Evolutionary conservation across 2,113 vertebrate genomes (phyloP), one percentile per base, ranked within the genome.

Genomic region (Gobiocypris rarus): DNA sequence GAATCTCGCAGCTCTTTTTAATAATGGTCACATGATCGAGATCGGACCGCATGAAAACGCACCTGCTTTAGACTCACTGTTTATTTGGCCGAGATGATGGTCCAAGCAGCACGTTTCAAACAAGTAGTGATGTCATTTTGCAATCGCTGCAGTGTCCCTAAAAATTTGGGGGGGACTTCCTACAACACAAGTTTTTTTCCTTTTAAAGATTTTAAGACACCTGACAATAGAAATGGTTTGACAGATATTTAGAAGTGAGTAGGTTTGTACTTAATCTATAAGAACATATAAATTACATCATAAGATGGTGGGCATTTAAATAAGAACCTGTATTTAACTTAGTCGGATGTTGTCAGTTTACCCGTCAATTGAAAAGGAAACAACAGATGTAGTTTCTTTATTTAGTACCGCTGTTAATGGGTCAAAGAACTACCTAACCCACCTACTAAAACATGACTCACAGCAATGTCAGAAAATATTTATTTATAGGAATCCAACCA

Each of bases 331-430:
- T 52, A 52, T 31, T 71, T 26, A 74, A 48, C 71, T 50, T 45
- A 11, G 26, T 54, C 10, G 71, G 43, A 54, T 75, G 48, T 31
- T 75, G 48, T 75, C 48, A 75, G 48, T 75, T 75, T 54, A 75
- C 24, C 24, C 15, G 15, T 75, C 34, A 73, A 7, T 13, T 45
- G 22, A 45, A 34, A 31, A 67, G 15, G 63, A 67, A 38, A 67
- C 63, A 67, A 41, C 67, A 41, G 67, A 70, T 69, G 65, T 38
- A 70, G 34, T 11, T 70, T 54, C 52, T 19, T 54, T 24, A 69
- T 69, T 34, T 31, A 34, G 7, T 34, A 69, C 31, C 1, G 19
- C 19, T 71, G 22, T 38, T 70, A 38, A 70, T 5, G 9, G 65
- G 65, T 71, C 69, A 71, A 71, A 71, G 2, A 45, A 71, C 69